Conservation (phyloP, 2,113 vertebrate species). For the Fulmarus glacialis region DNA sequence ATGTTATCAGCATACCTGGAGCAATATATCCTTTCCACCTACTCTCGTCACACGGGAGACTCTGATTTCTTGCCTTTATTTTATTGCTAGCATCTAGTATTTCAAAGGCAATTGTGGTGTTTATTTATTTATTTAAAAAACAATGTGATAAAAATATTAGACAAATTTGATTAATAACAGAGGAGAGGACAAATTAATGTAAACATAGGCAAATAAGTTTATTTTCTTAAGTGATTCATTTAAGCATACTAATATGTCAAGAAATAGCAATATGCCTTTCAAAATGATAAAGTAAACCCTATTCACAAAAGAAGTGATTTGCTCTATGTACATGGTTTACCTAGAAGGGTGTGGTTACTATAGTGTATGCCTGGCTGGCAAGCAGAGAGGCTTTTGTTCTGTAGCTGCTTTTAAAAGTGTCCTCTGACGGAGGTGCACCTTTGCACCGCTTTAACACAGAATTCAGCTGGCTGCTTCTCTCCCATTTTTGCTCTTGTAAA, state of each 20-base stretch:
- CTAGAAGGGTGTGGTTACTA: constrained; percentile 45
- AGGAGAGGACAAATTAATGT: not conserved
- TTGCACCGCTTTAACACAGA: not conserved
- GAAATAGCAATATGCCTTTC: constrained; percentile 18
- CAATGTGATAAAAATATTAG: constrained; percentile 30
- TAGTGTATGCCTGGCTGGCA: constrained; percentile 12
- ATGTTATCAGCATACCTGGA: not conserved
- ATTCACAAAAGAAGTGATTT: constrained; percentile 36
- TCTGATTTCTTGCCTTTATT: constrained; percentile 42
- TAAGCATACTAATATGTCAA: constrained; percentile 15
- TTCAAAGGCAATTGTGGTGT: constrained; percentile 34
- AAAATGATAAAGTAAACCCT: constrained; percentile 6
- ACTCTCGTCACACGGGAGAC: not conserved
- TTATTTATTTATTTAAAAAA: constrained; percentile 19
- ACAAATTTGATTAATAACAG: constrained; percentile 1
- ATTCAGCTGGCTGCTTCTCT: not conserved
- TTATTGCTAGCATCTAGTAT: not conserved
- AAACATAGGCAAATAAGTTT: constrained; percentile 30
- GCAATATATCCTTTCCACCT: constrained; percentile 21
- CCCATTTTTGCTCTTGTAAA: not conserved
- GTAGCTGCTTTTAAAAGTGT: constrained; percentile 22
- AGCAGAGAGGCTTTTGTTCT: constrained; percentile 55
- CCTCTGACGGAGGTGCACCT: not conserved
- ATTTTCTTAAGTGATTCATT: constrained; percentile 39
- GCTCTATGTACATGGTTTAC: not conserved